These are phyloP conservation scores for Penaeus chinensis DNA, from an alignment of 1,140 invertebrate species.

Conservation along the genomic window DNA sequence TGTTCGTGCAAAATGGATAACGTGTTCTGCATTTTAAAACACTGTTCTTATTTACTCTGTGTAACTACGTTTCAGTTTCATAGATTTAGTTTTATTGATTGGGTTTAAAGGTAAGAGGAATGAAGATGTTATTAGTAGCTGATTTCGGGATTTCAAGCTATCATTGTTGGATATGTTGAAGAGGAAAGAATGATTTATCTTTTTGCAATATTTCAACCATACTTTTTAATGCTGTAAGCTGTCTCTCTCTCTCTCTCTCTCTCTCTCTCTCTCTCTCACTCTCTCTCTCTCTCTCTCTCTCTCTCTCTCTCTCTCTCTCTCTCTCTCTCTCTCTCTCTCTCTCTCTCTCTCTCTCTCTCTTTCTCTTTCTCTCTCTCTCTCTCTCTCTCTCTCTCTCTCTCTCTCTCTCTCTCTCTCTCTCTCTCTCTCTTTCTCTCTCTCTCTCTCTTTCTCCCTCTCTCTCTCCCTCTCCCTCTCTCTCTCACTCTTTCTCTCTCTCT, in stretches of 20 bases:
- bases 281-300: slow-evolving; percentile 9
- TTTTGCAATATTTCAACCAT: no score
- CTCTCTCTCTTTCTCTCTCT: neutral
- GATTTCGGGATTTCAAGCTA: neutral
- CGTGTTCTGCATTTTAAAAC: no score
- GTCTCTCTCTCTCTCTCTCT: no score
- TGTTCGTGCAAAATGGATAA: no score
- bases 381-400: neutral
- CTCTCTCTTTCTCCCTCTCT: neutral
- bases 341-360: slow-evolving; percentile 9
- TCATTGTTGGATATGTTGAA: neutral
- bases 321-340: slow-evolving; percentile 9
- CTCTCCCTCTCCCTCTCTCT: neutral
- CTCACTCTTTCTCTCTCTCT: no score
- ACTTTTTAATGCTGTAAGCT: neutral
- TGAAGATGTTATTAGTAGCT: no score
- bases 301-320: slow-evolving; percentile 9
- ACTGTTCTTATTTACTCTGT: no score
- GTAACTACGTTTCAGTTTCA: no score
- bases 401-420: neutral
- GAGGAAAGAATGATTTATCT: no score
- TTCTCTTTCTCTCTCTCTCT: slow-evolving; percentile 9
- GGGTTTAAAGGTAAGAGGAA: no score
- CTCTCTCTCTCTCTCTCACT: slow-evolving; percentile 5
- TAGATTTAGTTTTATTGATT: no score